These are phyloP conservation scores for Molorchus minor DNA, from an alignment of 2,888 invertebrate genomes.

Conservation along the genomic window DNA sequence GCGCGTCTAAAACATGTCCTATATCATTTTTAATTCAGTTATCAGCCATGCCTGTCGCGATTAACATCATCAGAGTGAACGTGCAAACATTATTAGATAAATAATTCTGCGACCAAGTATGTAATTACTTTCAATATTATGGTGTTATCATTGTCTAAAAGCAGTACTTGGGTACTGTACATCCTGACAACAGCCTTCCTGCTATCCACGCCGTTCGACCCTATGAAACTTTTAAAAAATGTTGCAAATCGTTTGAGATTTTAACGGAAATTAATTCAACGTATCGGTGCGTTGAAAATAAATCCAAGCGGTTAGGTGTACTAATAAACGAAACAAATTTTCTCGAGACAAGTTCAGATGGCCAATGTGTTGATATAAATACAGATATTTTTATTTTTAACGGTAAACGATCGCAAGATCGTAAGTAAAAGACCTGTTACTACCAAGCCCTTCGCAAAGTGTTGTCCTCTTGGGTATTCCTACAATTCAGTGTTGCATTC, in stretches of 20 bases:
- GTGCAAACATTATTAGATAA: background rate
- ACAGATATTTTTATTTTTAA: conserved; percentile 19
- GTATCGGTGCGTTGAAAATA: conserved; percentile 20
- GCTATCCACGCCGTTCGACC: background rate
- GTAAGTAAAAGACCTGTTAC: background rate
- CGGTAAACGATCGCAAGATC: conserved; percentile 4
- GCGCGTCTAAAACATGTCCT: background rate
- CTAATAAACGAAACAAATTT: conserved; percentile 21
- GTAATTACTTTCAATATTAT: background rate
- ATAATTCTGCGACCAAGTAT: background rate
- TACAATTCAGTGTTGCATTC: conserved; percentile 45
- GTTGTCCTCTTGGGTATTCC: conserved; percentile 48
- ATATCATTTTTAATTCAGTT: background rate
- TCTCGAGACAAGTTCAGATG: conserved; percentile 1
- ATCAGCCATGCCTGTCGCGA: background rate
- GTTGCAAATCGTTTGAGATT: conserved; percentile 2
- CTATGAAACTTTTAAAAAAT: conserved; percentile 1
- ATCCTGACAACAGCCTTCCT: background rate
- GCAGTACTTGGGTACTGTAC: background rate
- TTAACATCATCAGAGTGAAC: background rate
- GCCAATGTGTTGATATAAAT: conserved; percentile 27
- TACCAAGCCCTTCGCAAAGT: conserved; percentile 47
- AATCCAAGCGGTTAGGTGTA: conserved; percentile 24
- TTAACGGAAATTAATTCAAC: background rate
- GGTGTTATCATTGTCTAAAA: background rate